Percentiles rank a stretch among this genome's conserved stretches.
phyloP scores from a whole-genome alignment of 2,888 invertebrate genomes.

The Chrysina gloriosa region DNA sequence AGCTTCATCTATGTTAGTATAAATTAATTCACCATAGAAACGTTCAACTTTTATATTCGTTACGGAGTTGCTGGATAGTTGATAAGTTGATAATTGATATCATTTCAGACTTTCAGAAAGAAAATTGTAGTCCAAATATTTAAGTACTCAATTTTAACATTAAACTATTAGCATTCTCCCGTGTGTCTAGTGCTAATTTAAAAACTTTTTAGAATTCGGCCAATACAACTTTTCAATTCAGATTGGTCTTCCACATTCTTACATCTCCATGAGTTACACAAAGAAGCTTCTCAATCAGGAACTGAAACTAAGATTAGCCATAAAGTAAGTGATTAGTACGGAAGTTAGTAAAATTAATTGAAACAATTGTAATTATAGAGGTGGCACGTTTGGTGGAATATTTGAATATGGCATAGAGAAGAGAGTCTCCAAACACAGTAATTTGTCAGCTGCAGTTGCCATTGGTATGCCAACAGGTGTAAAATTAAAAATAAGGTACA shows the following conservation, averaged over 20 bases:
- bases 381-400: constrained; percentile 87
- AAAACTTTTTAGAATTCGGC: constrained; percentile 58
- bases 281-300: constrained; percentile 84
- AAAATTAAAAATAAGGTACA: constrained; percentile 89
- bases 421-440: constrained; percentile 90
- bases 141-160: too few species aligned
- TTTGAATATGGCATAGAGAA: constrained; percentile 94
- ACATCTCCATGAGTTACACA: constrained; percentile 79
- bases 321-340: constrained; percentile 75
- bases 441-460: constrained; percentile 85
- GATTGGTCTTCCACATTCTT: constrained; percentile 85
- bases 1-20: too few species aligned
- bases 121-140: too few species aligned
- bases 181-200: too few species aligned
- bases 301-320: constrained; percentile 78
- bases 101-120: too few species aligned
- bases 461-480: constrained; percentile 91
- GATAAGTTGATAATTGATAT: too few species aligned
- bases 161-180: too few species aligned
- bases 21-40: too few species aligned
- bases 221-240: constrained; percentile 77
- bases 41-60: too few species aligned
- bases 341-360: neutral
- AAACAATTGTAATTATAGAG: constrained; percentile 65
- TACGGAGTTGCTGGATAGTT: too few species aligned